phyloP scores from a whole-genome alignment of 2,797 vertebrate species.

The Gymnopithys bicolor region DNA sequence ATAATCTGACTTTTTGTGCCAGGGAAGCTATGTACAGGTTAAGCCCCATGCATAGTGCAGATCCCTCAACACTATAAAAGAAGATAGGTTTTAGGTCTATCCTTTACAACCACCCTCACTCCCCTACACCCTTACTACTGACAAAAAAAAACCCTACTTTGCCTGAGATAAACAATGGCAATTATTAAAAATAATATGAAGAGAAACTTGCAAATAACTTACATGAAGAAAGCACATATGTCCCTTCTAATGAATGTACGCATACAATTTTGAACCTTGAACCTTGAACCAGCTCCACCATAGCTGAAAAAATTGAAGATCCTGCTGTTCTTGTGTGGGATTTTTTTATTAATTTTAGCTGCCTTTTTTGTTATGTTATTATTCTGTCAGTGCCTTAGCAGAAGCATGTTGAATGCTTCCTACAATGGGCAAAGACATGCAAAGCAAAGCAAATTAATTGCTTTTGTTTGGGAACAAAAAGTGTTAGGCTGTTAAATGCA shows the following conservation, averaged over 20 bases:
- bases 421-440: neutral
- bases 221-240: accelerated
- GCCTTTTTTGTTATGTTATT: neutral
- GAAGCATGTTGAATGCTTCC: neutral
- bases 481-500: neutral
- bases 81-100: neutral
- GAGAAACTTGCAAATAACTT: neutral
- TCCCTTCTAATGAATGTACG: neutral
- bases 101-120: neutral
- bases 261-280: neutral
- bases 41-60: neutral
- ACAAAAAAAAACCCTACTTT: neutral
- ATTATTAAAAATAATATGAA: neutral
- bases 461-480: neutral
- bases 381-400: neutral
- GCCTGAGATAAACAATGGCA: neutral
- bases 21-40: neutral
- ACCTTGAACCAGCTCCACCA: neutral
- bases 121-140: neutral
- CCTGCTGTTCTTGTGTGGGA: neutral
- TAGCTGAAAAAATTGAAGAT: neutral
- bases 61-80: neutral
- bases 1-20: neutral
- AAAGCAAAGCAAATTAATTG: neutral
- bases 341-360: neutral